Evolutionary conservation across 2,888 invertebrate genomes (phyloP), one percentile per base, ranked within the genome.

Genomic region (Microctonus hyperodae): DNA sequence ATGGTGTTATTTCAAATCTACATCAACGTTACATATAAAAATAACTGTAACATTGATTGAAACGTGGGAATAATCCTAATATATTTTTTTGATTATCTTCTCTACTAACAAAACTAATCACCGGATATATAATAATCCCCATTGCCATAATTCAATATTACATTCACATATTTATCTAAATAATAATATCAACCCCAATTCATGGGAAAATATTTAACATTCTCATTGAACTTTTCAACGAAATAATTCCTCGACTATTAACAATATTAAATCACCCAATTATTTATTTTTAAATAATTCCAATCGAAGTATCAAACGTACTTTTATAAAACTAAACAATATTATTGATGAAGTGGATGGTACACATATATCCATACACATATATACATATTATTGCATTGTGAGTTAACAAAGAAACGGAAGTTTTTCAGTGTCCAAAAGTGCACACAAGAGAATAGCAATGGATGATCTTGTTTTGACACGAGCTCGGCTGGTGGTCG

Each of bases 401-500:
- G 4, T 37, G n/a, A 37, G 3, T 4, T 31, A 28, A 63, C 63
- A 63, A 67, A 59, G 50, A 59, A 59, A 53, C 23, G 37, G 56
- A 71, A 7, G 59, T 63, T 53, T 55, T 63, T 40, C 55, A 20
- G 16, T 7, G 28, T 63, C 35, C 50, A 50, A 33, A 28, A 31
- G 35, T 16, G 25, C 31, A 56, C 40, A 44, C 40, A 33, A 44
- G n/a, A 16, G 44, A 44, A 44, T 44, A 16, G 40, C 23, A 50
- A 69, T 70, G 20, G 74, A 76, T 78, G 74, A 75, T 76, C 72
- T 73, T 79, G 78, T 79, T 79, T 79, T 79, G 78, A 79, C 78
- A 76, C 70, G 69, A 68, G 67, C 77, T 69, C 78, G 70, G 78
- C 76, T 69, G 78, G 78, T 72, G 78, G 79, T 73, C 69, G 60